Conservation (phyloP, 2,888 invertebrate genomes). For the Parasteatoda lunata region DNA sequence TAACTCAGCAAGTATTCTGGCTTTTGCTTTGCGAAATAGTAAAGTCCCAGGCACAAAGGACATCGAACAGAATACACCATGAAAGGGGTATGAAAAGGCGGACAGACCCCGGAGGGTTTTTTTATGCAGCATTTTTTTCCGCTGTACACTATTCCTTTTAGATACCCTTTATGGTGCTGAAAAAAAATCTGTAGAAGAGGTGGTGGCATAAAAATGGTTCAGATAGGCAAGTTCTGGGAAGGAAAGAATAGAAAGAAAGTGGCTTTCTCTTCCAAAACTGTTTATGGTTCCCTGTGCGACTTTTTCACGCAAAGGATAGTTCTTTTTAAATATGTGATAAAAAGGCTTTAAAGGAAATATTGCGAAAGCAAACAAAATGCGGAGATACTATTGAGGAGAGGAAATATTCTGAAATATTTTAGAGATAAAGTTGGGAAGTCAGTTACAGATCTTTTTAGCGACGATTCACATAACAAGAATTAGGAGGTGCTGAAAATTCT, state of each 20-base stretch:
- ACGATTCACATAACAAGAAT: too few relatives aligned
- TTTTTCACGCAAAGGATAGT: constrained; percentile 6
- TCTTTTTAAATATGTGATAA: not conserved
- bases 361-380: not conserved
- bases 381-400: not conserved
- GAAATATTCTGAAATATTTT: too few relatives aligned
- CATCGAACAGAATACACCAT: constrained; percentile 22
- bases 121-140: constrained; percentile 12
- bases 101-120: constrained; percentile 28
- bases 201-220: not conserved
- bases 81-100: constrained; percentile 34
- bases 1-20: constrained; percentile 12
- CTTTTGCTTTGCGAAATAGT: not conserved
- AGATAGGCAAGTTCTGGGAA: constrained; percentile 31
- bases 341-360: not conserved
- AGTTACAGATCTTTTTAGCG: too few relatives aligned
- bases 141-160: constrained; percentile 24
- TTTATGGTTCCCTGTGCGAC: constrained; percentile 20
- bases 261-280: constrained; percentile 40
- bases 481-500: too few relatives aligned
- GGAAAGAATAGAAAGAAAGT: constrained; percentile 34
- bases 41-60: constrained; percentile 20
- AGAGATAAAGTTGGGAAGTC: too few relatives aligned
- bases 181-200: constrained; percentile 2
- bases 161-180: constrained; percentile 14